Conservation (phyloP, 2,888 invertebrate species). For the Oscheius sp. region DNA sequence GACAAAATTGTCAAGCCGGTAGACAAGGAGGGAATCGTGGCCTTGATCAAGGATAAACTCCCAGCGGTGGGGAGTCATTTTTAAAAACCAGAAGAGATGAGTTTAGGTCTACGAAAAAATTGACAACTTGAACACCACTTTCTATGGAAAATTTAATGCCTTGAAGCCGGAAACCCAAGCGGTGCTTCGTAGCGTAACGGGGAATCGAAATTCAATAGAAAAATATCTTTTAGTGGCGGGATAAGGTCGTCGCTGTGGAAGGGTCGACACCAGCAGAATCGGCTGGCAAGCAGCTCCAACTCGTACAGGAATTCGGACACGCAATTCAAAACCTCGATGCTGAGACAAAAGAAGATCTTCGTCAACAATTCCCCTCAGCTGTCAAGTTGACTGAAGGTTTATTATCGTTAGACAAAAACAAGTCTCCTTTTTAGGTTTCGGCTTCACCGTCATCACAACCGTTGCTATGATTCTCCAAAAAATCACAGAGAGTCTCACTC, state of each 20-base stretch:
- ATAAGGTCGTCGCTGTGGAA: slow-evolving; percentile 44
- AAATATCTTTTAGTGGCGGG: slow-evolving; percentile 41
- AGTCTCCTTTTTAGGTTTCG: slow-evolving; percentile 36
- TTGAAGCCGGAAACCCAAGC: slow-evolving; percentile 52
- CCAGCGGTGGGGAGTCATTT: slow-evolving; percentile 39
- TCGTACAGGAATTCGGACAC: slow-evolving; percentile 47
- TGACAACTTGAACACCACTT: slow-evolving; percentile 43
- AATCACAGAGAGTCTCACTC: slow-evolving; percentile 44
- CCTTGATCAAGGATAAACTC: slow-evolving; percentile 43
- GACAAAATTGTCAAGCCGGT: slow-evolving; percentile 46
- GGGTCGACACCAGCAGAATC: slow-evolving; percentile 45
- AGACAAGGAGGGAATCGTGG: slow-evolving; percentile 43
- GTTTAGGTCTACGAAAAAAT: slow-evolving; percentile 46
- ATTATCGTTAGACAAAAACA: not conserved
- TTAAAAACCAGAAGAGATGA: not conserved
- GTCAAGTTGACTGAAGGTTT: slow-evolving; percentile 48
- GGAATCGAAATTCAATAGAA: too few relatives aligned
- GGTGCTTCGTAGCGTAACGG: slow-evolving; percentile 40
- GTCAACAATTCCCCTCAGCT: slow-evolving; percentile 50
- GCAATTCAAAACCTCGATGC: slow-evolving; percentile 45
- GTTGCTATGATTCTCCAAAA: slow-evolving; percentile 52
- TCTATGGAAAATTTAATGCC: slow-evolving; percentile 51
- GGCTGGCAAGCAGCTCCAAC: slow-evolving; percentile 44
- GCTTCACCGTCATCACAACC: slow-evolving; percentile 55
- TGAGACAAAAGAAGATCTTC: slow-evolving; percentile 45